Evolutionary conservation across 2,797 vertebrate species (phyloP).

Genomic region (Myotis vivesi): DNA sequence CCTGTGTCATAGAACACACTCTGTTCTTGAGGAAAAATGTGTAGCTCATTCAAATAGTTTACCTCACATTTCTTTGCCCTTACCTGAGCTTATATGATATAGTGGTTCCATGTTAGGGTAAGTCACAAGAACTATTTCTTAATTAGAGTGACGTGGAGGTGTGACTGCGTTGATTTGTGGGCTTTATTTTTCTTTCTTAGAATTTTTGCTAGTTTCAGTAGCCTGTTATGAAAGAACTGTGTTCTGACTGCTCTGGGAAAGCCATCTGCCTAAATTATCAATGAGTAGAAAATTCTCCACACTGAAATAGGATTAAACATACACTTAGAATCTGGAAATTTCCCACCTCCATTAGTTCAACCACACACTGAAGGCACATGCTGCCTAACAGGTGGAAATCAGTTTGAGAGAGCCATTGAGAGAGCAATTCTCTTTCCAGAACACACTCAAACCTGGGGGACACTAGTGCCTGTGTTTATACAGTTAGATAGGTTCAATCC

Average conservation of each 20-base stretch:
- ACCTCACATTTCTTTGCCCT: conserved; percentile 58
- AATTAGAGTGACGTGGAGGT: conserved; percentile 58
- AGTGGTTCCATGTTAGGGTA: neutral
- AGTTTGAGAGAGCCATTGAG: neutral
- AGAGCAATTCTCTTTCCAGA: neutral
- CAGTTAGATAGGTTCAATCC: neutral
- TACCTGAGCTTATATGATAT: conserved; percentile 55
- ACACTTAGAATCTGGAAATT: conserved; percentile 15
- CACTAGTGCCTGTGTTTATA: neutral
- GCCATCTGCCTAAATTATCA: conserved; percentile 48
- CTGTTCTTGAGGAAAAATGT: conserved; percentile 68
- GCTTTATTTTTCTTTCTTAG: conserved; percentile 55
- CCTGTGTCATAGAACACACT: conserved; percentile 69
- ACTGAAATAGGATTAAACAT: neutral
- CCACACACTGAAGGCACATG: neutral
- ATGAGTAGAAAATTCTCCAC: neutral
- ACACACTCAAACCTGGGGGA: neutral
- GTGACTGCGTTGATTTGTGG: conserved; percentile 67
- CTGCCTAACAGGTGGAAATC: conserved; percentile 44
- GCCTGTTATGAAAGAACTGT: conserved; percentile 42
- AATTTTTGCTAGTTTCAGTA: conserved; percentile 63
- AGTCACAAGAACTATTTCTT: conserved; percentile 59
- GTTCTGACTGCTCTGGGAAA: conserved; percentile 16
- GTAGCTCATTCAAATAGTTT: conserved; percentile 56
- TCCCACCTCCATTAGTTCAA: neutral